These are phyloP conservation scores for Coturnix japonica DNA, from an alignment of 2,113 vertebrate genomes.

Conservation along the genomic window DNA sequence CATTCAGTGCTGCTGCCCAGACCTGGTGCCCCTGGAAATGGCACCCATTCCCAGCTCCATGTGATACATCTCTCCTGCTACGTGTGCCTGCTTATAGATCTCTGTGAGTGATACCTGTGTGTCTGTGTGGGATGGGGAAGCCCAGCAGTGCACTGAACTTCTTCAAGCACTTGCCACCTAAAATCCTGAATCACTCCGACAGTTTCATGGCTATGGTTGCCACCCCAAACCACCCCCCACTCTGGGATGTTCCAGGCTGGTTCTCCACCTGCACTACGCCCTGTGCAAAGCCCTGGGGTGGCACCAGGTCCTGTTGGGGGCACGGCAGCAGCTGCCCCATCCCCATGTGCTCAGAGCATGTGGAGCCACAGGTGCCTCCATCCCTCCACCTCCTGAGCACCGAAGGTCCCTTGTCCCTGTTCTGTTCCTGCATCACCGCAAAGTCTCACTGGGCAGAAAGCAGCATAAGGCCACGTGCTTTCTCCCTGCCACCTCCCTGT, in stretches of 20 bases:
- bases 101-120: rapidly evolving
- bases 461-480: rapidly evolving
- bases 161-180: neutral
- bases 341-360: rapidly evolving
- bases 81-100: neutral
- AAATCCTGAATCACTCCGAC: neutral
- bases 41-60: rapidly evolving
- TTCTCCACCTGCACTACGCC: neutral
- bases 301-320: neutral
- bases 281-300: rapidly evolving
- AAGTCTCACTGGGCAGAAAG: neutral
- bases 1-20: rapidly evolving
- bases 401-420: neutral
- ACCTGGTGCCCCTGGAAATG: neutral
- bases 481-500: neutral
- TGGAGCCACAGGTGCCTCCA: neutral
- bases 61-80: neutral
- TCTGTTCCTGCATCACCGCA: neutral
- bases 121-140: neutral
- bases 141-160: neutral
- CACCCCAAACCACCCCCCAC: neutral
- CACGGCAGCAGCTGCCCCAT: neutral
- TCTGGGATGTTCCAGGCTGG: neutral
- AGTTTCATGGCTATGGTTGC: neutral
- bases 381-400: neutral